Evolutionary conservation across 2,113 vertebrate genomes (phyloP), one percentile per base, ranked within the genome.

Genomic region (Dendrocopos noguchii): DNA sequence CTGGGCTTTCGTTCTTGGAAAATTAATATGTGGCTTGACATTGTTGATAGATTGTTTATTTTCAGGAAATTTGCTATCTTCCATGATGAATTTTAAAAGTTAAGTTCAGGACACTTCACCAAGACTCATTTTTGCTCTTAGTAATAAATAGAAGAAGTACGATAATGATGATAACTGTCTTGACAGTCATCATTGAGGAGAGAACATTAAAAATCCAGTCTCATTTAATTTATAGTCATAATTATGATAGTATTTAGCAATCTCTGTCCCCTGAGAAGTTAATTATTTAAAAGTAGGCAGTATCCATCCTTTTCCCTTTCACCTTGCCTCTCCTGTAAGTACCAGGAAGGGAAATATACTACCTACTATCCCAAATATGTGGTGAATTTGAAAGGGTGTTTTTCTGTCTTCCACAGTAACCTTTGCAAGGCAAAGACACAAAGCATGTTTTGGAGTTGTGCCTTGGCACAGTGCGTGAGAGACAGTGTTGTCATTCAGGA

Each of bases 1-100:
- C 71, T 88, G 33, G 42, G 68, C 22, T 94, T 91, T 83, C 87
- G n/a, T 65, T 91, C 71, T 83, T 68, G 61, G 31, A 79, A 93
- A 91, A 75, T 71, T 80, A 86, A 56, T 78, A 28, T 84, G 86
- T 84, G 66, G 15, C n/a, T 79, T 84, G 57, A 57, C 29, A 53
- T 60, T 85, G 57, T 67, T 90, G 55, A 61, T 80, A 70, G 57
- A 46, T 87, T 53, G 60, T 56, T 92, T 71, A 4, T 87, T 92
- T 92, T 82, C 52, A 72, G 44, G 34, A 86, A 81, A 87, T 65
- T 55, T 84, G 10, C 63, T 68, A 1, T 77, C 34, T 84, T 88
- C 59, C 18, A 1, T 81, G 27, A 42, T 68, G 25, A 15, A 31
- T 83, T 88, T 81, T 55, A 42, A 42, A 90, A 88, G 18, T 80